These are phyloP conservation scores for Nomada lathburiana DNA, from an alignment of 2,888 invertebrate species.

Conservation along the genomic window DNA sequence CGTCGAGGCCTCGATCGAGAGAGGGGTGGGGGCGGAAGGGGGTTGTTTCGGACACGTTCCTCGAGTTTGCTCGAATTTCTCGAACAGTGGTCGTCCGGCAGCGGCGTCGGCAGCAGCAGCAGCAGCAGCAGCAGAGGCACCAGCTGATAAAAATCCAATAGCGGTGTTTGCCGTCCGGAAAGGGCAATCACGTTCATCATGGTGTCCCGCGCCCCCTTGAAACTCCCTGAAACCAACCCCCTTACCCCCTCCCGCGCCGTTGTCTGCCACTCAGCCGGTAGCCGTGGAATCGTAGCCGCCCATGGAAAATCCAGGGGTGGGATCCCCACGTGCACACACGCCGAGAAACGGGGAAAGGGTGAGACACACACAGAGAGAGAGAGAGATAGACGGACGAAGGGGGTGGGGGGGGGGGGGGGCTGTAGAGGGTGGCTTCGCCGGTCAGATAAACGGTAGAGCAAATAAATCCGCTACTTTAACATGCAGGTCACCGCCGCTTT, in stretches of 20 bases:
- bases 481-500: conserved; percentile 83
- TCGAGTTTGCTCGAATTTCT: conserved; percentile 40
- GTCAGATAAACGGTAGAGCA: conserved; percentile 79
- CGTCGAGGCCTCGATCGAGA: too few relatives aligned
- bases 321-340: conserved; percentile 63
- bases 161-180: conserved; percentile 81
- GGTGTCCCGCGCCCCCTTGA: conserved; percentile 75
- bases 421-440: conserved; percentile 62
- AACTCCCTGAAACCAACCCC: conserved; percentile 67
- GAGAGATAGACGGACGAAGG: neutral
- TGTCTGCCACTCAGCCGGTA: conserved; percentile 61
- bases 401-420: neutral
- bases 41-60: conserved; percentile 1
- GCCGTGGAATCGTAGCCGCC: conserved; percentile 65
- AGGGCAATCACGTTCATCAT: conserved; percentile 84
- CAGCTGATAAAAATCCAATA: conserved; percentile 82
- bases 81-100: conserved; percentile 30
- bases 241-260: conserved; percentile 65
- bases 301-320: conserved; percentile 65
- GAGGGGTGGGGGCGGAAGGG: too few relatives aligned
- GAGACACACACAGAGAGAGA: neutral
- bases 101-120: too few relatives aligned
- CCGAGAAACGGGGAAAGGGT: conserved; percentile 53
- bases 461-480: conserved; percentile 83
- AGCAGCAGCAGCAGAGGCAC: conserved; percentile 30